Percentiles rank a stretch among this genome's conserved stretches.
Conservation (phyloP, 2,113 vertebrate species). For the Callithrix jacchus region DNA sequence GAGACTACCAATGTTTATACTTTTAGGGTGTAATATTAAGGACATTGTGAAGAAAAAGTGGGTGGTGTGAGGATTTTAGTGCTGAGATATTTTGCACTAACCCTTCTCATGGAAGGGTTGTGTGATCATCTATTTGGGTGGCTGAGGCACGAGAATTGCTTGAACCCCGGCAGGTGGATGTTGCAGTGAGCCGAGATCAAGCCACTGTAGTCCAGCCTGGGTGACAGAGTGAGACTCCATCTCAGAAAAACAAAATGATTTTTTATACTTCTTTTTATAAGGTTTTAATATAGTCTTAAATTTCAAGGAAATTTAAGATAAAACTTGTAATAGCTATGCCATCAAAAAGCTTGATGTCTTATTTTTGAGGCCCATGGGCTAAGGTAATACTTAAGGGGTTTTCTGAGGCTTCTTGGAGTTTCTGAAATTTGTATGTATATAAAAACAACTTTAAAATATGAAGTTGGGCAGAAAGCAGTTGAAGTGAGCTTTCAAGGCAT, state of each 20-base stretch:
- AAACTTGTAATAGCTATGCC: slow-evolving; percentile 86
- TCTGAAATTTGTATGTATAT: slow-evolving; percentile 43
- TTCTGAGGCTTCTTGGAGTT: slow-evolving; percentile 51
- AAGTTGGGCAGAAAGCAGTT: neutral
- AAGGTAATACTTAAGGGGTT: slow-evolving; percentile 75
- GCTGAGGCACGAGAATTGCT: too few species aligned
- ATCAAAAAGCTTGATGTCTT: slow-evolving; percentile 80
- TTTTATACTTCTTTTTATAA: slow-evolving; percentile 61
- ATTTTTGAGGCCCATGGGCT: slow-evolving; percentile 56
- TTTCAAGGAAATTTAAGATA: slow-evolving; percentile 84
- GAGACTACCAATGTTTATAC: neutral
- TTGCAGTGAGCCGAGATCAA: too few species aligned
- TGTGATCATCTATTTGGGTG: too few species aligned
- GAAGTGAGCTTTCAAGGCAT: neutral
- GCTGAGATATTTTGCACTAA: neutral
- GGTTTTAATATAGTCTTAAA: slow-evolving; percentile 69
- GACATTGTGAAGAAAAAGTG: neutral
- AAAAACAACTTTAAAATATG: slow-evolving; percentile 30
- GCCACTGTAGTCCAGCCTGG: too few species aligned
- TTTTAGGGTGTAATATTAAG: neutral
- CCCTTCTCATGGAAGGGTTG: neutral
- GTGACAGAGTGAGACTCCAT: too few species aligned
- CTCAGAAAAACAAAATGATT: neutral
- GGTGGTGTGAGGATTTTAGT: fast-evolving
- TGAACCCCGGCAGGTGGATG: too few species aligned